Percentiles rank a stretch among this genome's conserved stretches.
Conservation (phyloP, 35 echinoderm and acorn worm genomes). For the Nesometra sesokonis region DNA sequence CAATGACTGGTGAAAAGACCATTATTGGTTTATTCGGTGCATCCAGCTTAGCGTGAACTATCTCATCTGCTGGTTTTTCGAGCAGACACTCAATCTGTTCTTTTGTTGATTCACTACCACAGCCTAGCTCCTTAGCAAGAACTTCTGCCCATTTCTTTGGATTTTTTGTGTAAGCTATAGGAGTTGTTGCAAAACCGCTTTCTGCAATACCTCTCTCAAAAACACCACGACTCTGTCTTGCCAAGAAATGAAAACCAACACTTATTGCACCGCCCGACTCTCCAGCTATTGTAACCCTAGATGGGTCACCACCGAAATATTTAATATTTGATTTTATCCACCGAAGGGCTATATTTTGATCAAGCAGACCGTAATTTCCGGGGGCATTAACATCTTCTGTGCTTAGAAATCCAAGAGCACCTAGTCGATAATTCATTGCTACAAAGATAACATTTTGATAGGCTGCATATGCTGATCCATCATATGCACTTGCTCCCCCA, state of each 20-base stretch:
- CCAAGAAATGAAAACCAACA: conserved; percentile 43
- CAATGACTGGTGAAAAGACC: conserved; percentile 68
- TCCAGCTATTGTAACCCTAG: conserved; percentile 62
- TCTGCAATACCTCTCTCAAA: conserved; percentile 65
- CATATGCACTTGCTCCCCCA: conserved; percentile 48
- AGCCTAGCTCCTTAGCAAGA: conserved; percentile 40
- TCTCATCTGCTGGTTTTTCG: conserved; percentile 54
- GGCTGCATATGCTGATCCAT: conserved; percentile 60
- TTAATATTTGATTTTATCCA: conserved; percentile 82
- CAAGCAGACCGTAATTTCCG: conserved; percentile 82
- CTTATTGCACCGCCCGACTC: conserved; percentile 74
- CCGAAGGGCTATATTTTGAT: conserved; percentile 56
- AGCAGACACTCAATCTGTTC: conserved; percentile 46
- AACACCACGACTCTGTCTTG: conserved; percentile 21
- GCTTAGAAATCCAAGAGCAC: conserved; percentile 66
- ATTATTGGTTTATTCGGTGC: conserved; percentile 27
- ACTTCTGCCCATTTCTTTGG: conserved; percentile 46
- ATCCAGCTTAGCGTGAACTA: conserved; percentile 19
- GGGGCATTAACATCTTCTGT: conserved; percentile 44
- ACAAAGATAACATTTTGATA: conserved; percentile 82
- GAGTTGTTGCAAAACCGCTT: conserved; percentile 50
- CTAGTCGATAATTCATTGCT: conserved; percentile 68
- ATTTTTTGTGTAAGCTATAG: conserved; percentile 25
- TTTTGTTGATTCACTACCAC: conserved; percentile 11
- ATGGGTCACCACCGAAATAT: conserved; percentile 65